Conservation (phyloP, 64 coral and sea anemone species). For the Montipora foliosa region DNA sequence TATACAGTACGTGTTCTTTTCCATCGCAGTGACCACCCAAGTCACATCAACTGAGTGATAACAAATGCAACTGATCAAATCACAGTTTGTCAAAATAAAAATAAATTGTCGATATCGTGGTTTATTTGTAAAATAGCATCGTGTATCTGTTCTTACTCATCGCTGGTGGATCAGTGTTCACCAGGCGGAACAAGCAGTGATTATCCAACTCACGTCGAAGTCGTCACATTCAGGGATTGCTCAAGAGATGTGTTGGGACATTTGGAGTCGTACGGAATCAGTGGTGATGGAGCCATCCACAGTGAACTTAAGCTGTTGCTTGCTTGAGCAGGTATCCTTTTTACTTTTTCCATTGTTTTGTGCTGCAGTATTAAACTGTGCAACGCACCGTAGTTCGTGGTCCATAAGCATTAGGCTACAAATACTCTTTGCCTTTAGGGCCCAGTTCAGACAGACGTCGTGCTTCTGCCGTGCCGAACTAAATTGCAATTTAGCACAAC, state of each 20-base stretch:
- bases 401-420: background rate
- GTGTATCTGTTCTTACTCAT: background rate
- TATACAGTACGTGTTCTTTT: too few relatives aligned
- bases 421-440: background rate
- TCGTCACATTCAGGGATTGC: background rate
- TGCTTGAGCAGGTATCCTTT: background rate
- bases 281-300: background rate
- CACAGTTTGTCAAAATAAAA: background rate
- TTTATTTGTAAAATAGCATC: background rate
- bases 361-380: background rate
- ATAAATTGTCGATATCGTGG: background rate
- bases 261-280: background rate
- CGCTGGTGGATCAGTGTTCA: background rate
- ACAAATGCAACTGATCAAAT: background rate
- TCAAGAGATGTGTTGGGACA: background rate
- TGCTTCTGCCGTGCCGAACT: slow-evolving; percentile 42
- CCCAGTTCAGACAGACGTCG: slow-evolving; percentile 24
- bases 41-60: slow-evolving; percentile 14
- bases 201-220: background rate
- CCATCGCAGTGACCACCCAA: background rate
- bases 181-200: background rate
- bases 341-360: background rate
- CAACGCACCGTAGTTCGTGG: background rate
- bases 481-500: slow-evolving; percentile 26
- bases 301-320: background rate